A percentile compares a stretch with the other conserved stretches of the same genome.
These are phyloP conservation scores for Pelagia noctiluca DNA, from an alignment of 30 jellyfish, hydroid and myxozoan genomes.

Conservation along the genomic window DNA sequence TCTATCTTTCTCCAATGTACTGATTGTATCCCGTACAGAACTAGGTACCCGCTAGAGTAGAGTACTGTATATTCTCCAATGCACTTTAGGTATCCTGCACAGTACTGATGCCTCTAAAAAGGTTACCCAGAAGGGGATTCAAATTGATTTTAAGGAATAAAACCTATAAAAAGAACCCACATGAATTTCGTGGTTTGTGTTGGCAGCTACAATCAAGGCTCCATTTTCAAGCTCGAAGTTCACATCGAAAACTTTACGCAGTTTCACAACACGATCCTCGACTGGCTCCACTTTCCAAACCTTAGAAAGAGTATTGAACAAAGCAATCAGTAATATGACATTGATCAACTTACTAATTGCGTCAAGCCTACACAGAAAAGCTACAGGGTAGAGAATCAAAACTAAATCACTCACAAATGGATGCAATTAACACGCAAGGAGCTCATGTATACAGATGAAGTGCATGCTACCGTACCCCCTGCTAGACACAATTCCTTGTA, in stretches of 20 bases:
- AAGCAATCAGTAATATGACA: not conserved
- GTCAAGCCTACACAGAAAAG: not conserved
- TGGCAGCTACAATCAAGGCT: slow-evolving; percentile 67
- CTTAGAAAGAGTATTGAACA: slow-evolving; percentile 19
- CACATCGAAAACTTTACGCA: slow-evolving; percentile 75
- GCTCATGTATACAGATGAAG: not conserved
- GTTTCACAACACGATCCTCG: slow-evolving; percentile 60
- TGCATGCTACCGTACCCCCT: not conserved
- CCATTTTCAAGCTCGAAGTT: slow-evolving; percentile 10
- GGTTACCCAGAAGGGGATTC: too few relatives aligned
- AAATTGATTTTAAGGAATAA: too few relatives aligned
- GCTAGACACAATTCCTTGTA: not conserved
- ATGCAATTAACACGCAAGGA: not conserved
- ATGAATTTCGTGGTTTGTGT: slow-evolving; percentile 65
- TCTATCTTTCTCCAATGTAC: too few relatives aligned
- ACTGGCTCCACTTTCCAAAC: slow-evolving; percentile 81
- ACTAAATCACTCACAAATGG: not conserved
- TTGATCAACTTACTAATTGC: not conserved
- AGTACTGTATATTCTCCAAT: too few relatives aligned
- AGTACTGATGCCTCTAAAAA: too few relatives aligned
- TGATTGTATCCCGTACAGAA: too few relatives aligned
- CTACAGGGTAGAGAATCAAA: not conserved
- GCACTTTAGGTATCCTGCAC: too few relatives aligned
- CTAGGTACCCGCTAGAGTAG: too few relatives aligned
- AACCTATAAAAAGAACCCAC: too few relatives aligned